phyloP scores from a whole-genome alignment of 2,113 vertebrate species.

The Colaptes auratus region DNA sequence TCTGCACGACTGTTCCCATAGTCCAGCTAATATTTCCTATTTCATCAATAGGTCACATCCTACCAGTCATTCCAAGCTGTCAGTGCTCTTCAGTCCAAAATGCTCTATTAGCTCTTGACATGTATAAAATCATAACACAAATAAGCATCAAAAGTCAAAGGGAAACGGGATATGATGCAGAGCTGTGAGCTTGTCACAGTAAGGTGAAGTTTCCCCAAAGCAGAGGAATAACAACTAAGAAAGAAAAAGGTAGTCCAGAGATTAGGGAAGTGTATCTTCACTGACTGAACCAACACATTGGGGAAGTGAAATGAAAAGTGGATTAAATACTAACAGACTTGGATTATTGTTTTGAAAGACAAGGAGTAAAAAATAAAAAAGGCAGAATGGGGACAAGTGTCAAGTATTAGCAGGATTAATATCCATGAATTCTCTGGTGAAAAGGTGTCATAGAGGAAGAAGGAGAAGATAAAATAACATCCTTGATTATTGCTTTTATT shows the following conservation, averaged over 20 bases:
- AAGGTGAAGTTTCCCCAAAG: constrained; percentile 26
- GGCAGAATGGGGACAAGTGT: background rate
- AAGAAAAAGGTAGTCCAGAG: constrained; percentile 10
- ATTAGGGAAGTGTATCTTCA: constrained; percentile 32
- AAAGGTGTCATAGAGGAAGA: background rate
- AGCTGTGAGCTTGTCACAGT: background rate
- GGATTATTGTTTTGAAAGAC: background rate
- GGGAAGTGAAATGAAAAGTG: constrained; percentile 51
- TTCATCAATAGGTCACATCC: constrained; percentile 16
- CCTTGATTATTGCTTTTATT: background rate
- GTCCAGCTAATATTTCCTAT: background rate
- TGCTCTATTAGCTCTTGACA: background rate
- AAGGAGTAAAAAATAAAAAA: background rate
- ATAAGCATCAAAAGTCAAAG: background rate
- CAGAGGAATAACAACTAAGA: constrained; percentile 38
- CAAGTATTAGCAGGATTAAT: background rate
- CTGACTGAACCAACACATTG: background rate
- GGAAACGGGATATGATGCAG: background rate
- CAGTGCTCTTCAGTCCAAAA: background rate
- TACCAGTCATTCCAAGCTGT: background rate
- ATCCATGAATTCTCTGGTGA: background rate
- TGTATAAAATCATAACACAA: background rate
- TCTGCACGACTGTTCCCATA: background rate
- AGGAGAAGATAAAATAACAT: background rate
- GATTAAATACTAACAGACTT: background rate